Percentiles rank a stretch among this genome's conserved stretches.
These are phyloP conservation scores for Onthophagus sagittarius DNA, from an alignment of 2,888 invertebrate genomes.

Conservation along the genomic window DNA sequence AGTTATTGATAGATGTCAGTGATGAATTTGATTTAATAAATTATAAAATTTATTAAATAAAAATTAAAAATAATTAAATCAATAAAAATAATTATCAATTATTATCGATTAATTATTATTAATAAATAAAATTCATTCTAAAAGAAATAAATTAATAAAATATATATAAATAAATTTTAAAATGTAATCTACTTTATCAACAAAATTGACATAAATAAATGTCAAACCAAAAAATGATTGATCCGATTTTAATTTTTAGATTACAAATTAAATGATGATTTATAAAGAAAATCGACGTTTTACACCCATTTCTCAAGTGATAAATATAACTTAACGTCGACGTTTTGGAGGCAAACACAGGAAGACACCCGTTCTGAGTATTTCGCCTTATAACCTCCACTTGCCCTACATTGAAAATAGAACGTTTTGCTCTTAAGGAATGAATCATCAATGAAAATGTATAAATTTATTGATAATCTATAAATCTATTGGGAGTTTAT, in stretches of 20 bases:
- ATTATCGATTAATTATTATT: too few species aligned
- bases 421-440: neutral
- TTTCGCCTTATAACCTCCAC: neutral
- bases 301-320: neutral
- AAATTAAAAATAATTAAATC: too few species aligned
- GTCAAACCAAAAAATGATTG: neutral
- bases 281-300: neutral
- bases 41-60: too few species aligned
- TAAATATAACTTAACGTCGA: neutral
- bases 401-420: neutral
- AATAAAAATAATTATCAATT: too few species aligned
- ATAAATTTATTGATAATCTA: neutral
- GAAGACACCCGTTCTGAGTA: neutral
- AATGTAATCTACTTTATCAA: too few species aligned
- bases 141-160: too few species aligned
- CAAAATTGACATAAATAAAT: too few species aligned
- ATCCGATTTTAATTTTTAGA: neutral
- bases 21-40: too few species aligned
- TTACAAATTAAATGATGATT: neutral
- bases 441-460: neutral
- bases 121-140: too few species aligned
- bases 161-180: too few species aligned
- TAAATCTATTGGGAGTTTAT: too few species aligned
- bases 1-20: too few species aligned
- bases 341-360: neutral